Evolutionary conservation across 2,113 vertebrate species (phyloP).

Genomic region (Copsychus sechellarum): DNA sequence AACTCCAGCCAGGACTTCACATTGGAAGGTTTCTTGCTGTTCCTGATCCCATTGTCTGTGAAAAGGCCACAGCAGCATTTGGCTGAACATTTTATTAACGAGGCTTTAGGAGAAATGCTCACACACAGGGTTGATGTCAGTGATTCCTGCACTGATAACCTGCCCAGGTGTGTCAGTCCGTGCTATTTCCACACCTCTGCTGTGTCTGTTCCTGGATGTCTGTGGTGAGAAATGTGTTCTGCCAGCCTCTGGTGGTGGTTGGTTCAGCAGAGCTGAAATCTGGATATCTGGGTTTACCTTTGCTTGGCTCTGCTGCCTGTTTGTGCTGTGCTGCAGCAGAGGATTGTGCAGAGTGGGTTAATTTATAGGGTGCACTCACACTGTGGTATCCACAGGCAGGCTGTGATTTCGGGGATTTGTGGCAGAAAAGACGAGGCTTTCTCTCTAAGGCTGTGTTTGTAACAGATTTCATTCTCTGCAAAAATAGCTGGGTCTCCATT

Average conservation of each 20-base stretch:
- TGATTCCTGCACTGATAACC: not conserved
- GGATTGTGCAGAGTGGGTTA: rapidly evolving
- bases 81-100: not conserved
- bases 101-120: not conserved
- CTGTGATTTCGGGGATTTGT: not conserved
- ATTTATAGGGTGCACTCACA: too few species aligned
- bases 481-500: not conserved
- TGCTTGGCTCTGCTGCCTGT: not conserved
- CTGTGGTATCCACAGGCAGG: not conserved
- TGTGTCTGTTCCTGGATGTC: not conserved
- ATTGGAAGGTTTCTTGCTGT: not conserved
- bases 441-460: not conserved
- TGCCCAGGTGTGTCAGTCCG: rapidly evolving
- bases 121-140: rapidly evolving
- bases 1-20: rapidly evolving
- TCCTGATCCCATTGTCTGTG: not conserved
- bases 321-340: not conserved
- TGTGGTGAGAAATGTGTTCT: rapidly evolving
- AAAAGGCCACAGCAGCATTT: not conserved
- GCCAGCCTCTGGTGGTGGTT: not conserved
- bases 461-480: not conserved
- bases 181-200: not conserved
- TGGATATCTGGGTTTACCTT: not conserved
- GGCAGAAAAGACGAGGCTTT: not conserved
- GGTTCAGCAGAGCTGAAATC: not conserved